phyloP scores from a whole-genome alignment of 2,888 invertebrate genomes.

The Pollenia amentaria region DNA sequence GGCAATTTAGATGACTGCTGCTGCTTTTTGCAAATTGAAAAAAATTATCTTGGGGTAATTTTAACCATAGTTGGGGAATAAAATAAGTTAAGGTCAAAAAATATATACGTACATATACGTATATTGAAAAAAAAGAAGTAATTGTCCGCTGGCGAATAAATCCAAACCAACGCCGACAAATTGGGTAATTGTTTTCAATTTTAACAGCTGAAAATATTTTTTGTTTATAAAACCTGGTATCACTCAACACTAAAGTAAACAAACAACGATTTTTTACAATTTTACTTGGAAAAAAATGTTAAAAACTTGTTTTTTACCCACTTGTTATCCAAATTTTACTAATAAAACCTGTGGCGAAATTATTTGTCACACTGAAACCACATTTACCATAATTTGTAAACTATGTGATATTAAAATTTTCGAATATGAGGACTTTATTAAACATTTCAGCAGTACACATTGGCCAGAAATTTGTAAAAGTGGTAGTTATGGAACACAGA shows the following conservation, averaged over 20 bases:
- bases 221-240: constrained; percentile 7
- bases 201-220: background rate
- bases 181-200: background rate
- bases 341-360: constrained; percentile 81
- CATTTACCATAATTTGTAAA: constrained; percentile 79
- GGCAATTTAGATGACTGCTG: no score
- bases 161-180: background rate
- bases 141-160: no score
- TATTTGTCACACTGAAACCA: constrained; percentile 78
- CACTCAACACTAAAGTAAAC: constrained; percentile 26
- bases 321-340: constrained; percentile 45
- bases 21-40: no score
- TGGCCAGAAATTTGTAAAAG: constrained; percentile 35
- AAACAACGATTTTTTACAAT: constrained; percentile 10
- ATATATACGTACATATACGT: no score
- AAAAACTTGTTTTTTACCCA: constrained; percentile 63
- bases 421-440: constrained; percentile 78
- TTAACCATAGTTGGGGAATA: no score
- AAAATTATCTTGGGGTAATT: no score
- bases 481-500: background rate
- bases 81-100: no score
- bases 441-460: constrained; percentile 76
- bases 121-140: no score
- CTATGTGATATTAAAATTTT: constrained; percentile 80
- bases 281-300: constrained; percentile 61